These are phyloP conservation scores for Diadophis punctatus DNA, from an alignment of 2,113 vertebrate species.

Conservation along the genomic window DNA sequence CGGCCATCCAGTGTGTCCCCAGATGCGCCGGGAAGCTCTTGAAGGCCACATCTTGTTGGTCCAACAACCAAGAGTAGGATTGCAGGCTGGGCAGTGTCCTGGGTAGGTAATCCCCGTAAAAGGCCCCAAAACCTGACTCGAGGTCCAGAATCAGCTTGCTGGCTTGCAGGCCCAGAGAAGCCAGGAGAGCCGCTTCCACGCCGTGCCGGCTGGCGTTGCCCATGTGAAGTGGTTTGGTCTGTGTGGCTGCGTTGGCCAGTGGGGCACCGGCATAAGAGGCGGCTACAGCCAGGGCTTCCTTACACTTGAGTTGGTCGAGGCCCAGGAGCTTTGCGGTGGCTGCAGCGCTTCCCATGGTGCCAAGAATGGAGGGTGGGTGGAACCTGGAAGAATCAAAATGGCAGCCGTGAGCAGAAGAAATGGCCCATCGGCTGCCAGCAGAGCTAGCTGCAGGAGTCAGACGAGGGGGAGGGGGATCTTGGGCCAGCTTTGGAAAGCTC, in stretches of 20 bases:
- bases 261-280: constrained; percentile 88
- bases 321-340: constrained; percentile 83
- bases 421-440: too few species aligned
- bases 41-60: constrained; percentile 85
- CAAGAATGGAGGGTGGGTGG: constrained; percentile 88
- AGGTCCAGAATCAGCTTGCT: constrained; percentile 81
- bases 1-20: constrained; percentile 90
- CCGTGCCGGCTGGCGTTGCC: constrained; percentile 84
- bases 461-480: too few species aligned
- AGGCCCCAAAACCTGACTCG: constrained; percentile 81
- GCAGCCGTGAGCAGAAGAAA: neutral
- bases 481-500: too few species aligned
- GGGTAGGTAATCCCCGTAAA: constrained; percentile 83
- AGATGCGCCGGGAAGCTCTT: constrained; percentile 89
- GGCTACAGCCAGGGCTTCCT: constrained; percentile 84
- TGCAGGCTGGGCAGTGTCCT: constrained; percentile 57
- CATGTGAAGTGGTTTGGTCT: constrained; percentile 89
- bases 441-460: too few species aligned
- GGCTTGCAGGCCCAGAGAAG: constrained; percentile 80
- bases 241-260: constrained; percentile 89
- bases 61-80: constrained; percentile 79
- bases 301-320: constrained; percentile 71
- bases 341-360: constrained; percentile 88
- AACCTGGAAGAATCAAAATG: constrained; percentile 73
- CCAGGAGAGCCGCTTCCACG: constrained; percentile 82